Percentiles rank a stretch among this genome's conserved stretches.
phyloP scores from a whole-genome alignment of 2,888 invertebrate genomes.

The Mesoligia furuncula region DNA sequence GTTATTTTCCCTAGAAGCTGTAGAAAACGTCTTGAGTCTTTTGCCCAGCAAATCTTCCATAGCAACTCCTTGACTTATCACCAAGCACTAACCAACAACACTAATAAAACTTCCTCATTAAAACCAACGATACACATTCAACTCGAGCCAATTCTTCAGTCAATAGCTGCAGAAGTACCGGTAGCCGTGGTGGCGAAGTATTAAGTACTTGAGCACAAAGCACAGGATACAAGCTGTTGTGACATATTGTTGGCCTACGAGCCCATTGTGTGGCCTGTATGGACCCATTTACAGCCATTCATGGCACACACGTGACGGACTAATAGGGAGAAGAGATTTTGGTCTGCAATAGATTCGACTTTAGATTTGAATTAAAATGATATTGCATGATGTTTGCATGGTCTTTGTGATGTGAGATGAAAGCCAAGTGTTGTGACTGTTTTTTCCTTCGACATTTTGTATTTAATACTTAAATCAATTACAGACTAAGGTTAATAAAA shows the following conservation, averaged over 20 bases:
- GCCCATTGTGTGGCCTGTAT: conserved; percentile 65
- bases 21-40: not conserved
- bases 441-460: not conserved
- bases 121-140: conserved; percentile 24
- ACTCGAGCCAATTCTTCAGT: conserved; percentile 35
- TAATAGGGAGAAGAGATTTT: conserved; percentile 54
- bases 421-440: not conserved
- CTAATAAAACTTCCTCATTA: conserved; percentile 40
- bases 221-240: conserved; percentile 72
- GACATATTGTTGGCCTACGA: conserved; percentile 63
- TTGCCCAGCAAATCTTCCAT: not conserved
- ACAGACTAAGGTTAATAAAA: too few relatives aligned
- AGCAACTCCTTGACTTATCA: conserved; percentile 2
- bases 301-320: conserved; percentile 59
- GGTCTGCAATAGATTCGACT: conserved; percentile 29
- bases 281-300: conserved; percentile 57
- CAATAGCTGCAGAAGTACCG: conserved; percentile 25
- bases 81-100: conserved; percentile 5
- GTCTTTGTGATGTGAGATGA: not conserved
- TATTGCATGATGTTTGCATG: not conserved
- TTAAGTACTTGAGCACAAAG: conserved; percentile 62
- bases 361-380: conserved; percentile 13
- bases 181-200: conserved; percentile 23
- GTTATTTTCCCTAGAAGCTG: too few relatives aligned
- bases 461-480: too few relatives aligned